Evolutionary conservation across 2,888 invertebrate genomes (phyloP).

Genomic region (Cephus runcator): DNA sequence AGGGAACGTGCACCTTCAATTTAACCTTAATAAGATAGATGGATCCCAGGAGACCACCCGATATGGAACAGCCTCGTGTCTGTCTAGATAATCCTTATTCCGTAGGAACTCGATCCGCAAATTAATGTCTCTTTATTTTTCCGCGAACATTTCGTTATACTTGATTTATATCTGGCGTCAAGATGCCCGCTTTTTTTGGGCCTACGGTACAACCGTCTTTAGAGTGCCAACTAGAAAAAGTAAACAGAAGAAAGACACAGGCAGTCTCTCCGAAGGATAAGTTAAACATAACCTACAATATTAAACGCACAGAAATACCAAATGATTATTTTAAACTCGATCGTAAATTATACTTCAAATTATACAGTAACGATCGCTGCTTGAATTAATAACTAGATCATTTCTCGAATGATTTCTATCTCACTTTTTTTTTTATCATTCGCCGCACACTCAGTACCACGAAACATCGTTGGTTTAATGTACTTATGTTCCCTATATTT

Average conservation of each 20-base stretch:
- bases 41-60: constrained; percentile 48
- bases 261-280: background rate
- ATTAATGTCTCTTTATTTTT: constrained; percentile 54
- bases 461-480: background rate
- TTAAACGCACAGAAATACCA: background rate
- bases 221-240: background rate
- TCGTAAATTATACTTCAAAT: background rate
- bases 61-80: constrained; percentile 35
- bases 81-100: constrained; percentile 8
- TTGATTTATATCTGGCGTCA: background rate
- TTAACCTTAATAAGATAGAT: constrained; percentile 56
- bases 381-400: background rate
- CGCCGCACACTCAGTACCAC: background rate
- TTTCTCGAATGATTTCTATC: background rate
- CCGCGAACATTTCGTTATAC: constrained; percentile 14
- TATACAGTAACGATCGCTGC: background rate
- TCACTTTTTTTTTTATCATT: background rate
- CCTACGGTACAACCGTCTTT: background rate
- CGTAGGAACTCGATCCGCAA: constrained; percentile 34
- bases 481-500: background rate
- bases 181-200: background rate
- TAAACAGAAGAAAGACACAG: background rate
- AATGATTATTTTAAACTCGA: background rate
- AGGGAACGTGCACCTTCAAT: constrained; percentile 49
- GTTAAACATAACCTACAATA: background rate